Percentiles rank a stretch among this genome's conserved stretches.
Evolutionary conservation across 2,888 invertebrate genomes (phyloP).

Genomic region (Morpho helenor): DNA sequence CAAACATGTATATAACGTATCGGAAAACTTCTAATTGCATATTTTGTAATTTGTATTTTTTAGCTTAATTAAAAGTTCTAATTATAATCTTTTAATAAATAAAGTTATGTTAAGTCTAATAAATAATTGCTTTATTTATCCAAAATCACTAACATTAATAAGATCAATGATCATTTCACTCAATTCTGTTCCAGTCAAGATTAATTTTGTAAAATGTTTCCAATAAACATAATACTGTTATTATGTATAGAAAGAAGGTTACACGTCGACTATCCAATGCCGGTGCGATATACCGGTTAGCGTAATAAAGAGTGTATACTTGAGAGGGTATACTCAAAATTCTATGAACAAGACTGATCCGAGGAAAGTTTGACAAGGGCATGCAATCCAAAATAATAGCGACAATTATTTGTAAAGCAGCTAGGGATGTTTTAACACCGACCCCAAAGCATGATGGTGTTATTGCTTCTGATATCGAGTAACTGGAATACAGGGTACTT

Average conservation of each 20-base stretch:
- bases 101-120: no score
- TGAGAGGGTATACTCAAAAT: conserved; percentile 44
- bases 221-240: conserved; percentile 36
- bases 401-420: conserved; percentile 29
- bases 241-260: conserved; percentile 32
- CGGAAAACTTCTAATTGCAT: no score
- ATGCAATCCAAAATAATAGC: conserved; percentile 32
- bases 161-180: conserved; percentile 14
- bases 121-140: no score
- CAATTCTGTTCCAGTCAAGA: conserved; percentile 38
- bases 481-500: conserved; percentile 38
- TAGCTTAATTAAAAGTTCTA: no score
- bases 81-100: no score
- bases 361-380: conserved; percentile 34
- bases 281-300: conserved; percentile 37
- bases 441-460: conserved; percentile 29
- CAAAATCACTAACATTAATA: no score
- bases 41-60: no score
- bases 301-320: conserved; percentile 37
- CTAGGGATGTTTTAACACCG: conserved; percentile 29
- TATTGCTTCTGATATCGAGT: conserved; percentile 35
- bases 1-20: no score
- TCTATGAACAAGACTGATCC: conserved; percentile 40
- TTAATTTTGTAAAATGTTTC: conserved; percentile 43
- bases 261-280: conserved; percentile 35